Base-by-base conservation (phyloP, 2,797 vertebrate genomes). In the Micromesistius poutassou region DNA sequence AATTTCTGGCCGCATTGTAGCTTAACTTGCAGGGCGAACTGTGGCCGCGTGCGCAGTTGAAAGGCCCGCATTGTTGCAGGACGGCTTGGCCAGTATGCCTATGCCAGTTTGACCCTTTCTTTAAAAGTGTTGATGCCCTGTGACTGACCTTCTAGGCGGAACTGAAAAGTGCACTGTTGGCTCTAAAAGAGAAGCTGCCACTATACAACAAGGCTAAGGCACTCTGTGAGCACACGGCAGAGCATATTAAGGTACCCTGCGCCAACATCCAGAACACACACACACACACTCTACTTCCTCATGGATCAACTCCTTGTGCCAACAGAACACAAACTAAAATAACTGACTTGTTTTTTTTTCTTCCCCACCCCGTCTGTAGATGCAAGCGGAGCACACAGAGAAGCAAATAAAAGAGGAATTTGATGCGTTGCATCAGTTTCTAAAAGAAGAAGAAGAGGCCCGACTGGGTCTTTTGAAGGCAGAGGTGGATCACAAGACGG, bases 101-200 rank as follows among this genome's bases (percentile, higher is more conserved):
- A 35, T 35, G 40, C 81, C 87, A 80, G 75, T 8, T 22, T 86
- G 86, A 89, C 83, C 83, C 82, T 83, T 81, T 71, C 76, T 87
- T 87, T 79, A 30, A 84, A 3, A 79, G 77, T 75, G 85, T 80
- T 75, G 77, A 79, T 85, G 72, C n/a, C 79, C 77, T 87, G 82
- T 86, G 79, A 79, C 31, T 89, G 79, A 82, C 81, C 81, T 90
- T 89, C 31, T 72, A 95, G 94, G 94, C 91, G 79, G 94, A 95
- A 84, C 90, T 95, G 72, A 94, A 93, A 87, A 93, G 42, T 6
- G 93, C 93, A 0, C 78, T 95, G 70, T 83, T 88, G 82, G 91
- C 93, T 80, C 86, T 95, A 79, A 92, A 94, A 85, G 93, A 93
- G 30, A 95, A 93, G 82, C 76, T 95, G 82, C 91, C 93, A 78